Evolutionary conservation across 2,888 invertebrate genomes (phyloP).

Genomic region (Amphimallon solstitiale): DNA sequence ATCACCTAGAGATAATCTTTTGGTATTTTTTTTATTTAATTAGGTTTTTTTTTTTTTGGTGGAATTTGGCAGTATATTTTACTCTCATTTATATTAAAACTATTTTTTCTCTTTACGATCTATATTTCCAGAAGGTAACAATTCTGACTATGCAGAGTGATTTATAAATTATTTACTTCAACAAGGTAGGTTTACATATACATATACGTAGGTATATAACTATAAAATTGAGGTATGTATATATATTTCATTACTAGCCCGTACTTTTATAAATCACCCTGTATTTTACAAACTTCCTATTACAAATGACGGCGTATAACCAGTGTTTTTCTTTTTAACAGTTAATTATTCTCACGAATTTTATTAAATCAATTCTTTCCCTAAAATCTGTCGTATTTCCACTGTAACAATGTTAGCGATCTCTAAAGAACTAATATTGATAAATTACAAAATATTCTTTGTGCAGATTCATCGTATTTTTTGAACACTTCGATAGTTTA

Average conservation of each 20-base stretch:
- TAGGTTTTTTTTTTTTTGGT: conserved; percentile 19
- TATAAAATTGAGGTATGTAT: conserved; percentile 30
- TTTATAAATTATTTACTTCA: conserved; percentile 11
- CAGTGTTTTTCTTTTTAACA: too few relatives aligned
- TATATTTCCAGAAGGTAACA: neutral
- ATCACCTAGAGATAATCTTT: conserved; percentile 32
- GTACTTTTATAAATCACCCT: conserved; percentile 32
- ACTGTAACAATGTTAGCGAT: neutral
- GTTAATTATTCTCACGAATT: too few relatives aligned
- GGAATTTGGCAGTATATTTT: conserved; percentile 40
- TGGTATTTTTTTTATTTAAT: conserved; percentile 9
- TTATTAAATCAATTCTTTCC: too few relatives aligned
- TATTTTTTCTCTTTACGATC: conserved; percentile 15
- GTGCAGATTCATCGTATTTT: conserved; percentile 13
- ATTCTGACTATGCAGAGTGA: conserved; percentile 2
- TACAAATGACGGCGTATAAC: neutral
- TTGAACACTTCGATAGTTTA: conserved; percentile 10
- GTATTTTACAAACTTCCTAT: neutral
- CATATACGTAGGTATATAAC: conserved; percentile 10
- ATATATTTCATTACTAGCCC: neutral
- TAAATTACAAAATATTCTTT: neutral
- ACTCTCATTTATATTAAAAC: conserved; percentile 33
- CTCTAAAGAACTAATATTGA: neutral
- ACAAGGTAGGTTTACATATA: neutral
- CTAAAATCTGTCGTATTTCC: neutral